These are phyloP conservation scores for Sitta europaea DNA, from an alignment of 2,113 vertebrate species.

Conservation along the genomic window DNA sequence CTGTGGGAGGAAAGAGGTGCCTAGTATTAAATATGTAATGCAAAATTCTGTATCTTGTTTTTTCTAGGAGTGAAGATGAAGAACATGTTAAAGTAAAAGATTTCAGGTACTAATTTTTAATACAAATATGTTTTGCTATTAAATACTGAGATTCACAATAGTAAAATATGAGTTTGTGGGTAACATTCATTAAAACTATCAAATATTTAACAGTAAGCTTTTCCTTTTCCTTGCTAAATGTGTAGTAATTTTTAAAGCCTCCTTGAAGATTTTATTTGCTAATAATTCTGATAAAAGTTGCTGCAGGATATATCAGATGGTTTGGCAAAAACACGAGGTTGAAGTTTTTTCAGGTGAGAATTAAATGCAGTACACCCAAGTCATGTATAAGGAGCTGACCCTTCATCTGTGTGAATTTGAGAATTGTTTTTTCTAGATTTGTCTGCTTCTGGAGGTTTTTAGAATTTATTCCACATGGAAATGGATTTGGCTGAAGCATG, in stretches of 20 bases:
- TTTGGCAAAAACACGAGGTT: neutral
- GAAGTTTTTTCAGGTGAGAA: neutral
- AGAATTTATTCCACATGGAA: neutral
- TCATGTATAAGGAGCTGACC: neutral
- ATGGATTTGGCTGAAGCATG: neutral
- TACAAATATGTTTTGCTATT: neutral
- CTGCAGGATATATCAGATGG: neutral
- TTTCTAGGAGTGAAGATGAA: slow-evolving; percentile 82
- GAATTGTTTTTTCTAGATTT: neutral
- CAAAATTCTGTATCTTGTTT: neutral
- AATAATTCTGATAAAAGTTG: neutral
- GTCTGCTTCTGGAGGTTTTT: neutral
- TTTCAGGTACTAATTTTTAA: slow-evolving; percentile 76
- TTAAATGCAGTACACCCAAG: neutral
- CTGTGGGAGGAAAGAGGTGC: neutral
- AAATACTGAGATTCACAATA: neutral
- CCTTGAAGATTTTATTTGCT: neutral
- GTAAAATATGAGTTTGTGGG: neutral
- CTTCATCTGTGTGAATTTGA: neutral
- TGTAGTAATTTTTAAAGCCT: neutral
- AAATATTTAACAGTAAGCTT: neutral
- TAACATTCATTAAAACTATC: neutral
- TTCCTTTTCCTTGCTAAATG: neutral
- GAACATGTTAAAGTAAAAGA: slow-evolving; percentile 86
- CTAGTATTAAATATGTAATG: neutral